Conservation (phyloP, 2,888 invertebrate species). For the Pteria penguin region DNA sequence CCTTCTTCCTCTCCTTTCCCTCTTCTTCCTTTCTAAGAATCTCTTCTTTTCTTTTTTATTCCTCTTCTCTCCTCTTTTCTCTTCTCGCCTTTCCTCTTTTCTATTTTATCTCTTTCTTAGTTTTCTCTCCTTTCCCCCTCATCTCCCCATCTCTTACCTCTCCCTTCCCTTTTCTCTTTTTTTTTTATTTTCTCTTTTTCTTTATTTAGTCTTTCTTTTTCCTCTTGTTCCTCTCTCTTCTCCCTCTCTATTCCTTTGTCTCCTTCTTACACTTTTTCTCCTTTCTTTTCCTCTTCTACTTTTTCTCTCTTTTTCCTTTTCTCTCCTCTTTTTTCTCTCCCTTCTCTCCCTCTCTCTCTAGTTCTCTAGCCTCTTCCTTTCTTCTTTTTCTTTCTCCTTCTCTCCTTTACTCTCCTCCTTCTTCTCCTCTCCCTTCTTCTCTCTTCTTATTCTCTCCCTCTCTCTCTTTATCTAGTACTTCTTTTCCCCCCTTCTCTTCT, state of each 20-base stretch:
- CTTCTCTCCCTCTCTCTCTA: too few relatives aligned
- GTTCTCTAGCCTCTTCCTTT: too few relatives aligned
- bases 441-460: neutral
- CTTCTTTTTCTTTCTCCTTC: too few relatives aligned
- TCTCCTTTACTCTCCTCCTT: neutral
- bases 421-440: neutral
- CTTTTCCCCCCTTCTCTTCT: neutral
- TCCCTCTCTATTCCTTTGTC: too few relatives aligned
- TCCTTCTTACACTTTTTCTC: too few relatives aligned
- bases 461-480: neutral
- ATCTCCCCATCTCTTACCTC: neutral
- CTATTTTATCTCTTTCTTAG: neutral
- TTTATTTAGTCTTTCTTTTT: neutral
- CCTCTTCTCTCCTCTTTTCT: neutral
- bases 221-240: neutral
- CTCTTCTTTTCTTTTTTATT: neutral
- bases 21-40: neutral
- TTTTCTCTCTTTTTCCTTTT: too few relatives aligned
- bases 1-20: neutral
- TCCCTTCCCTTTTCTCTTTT: neutral
- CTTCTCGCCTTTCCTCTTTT: constrained; percentile 4
- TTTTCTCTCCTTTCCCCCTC: neutral
- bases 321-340: too few relatives aligned
- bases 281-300: too few relatives aligned
- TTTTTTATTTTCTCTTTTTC: neutral